These are phyloP conservation scores for Sarcophilus harrisii DNA, from an alignment of 2,797 vertebrate species.

Conservation along the genomic window DNA sequence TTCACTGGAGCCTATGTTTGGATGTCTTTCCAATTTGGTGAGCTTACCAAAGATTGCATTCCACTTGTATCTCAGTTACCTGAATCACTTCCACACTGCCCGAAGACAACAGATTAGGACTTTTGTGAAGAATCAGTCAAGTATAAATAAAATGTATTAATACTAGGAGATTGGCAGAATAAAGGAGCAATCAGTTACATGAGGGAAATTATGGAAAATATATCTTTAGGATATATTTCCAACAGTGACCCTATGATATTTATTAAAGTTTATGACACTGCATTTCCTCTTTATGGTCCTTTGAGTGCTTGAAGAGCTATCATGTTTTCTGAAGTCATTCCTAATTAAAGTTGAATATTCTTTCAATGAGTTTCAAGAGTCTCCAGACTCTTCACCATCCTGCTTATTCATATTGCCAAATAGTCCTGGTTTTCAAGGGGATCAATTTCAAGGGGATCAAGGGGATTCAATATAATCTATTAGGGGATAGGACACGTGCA, in stretches of 20 bases:
- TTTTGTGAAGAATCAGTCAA: background rate
- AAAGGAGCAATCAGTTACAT: background rate
- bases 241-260: background rate
- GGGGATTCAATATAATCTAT: background rate
- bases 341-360: background rate
- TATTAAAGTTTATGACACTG: background rate
- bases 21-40: background rate
- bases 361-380: background rate
- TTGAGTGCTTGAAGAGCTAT: background rate
- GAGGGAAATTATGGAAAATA: background rate
- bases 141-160: background rate
- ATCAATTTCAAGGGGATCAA: no score
- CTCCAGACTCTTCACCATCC: background rate
- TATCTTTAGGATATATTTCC: background rate
- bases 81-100: background rate
- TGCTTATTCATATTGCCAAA: background rate
- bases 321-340: background rate
- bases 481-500: background rate
- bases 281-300: background rate
- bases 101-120: background rate
- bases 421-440: background rate
- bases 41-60: background rate
- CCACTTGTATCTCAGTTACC: background rate
- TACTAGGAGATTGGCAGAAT: background rate
- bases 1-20: background rate